These are phyloP conservation scores for Caenorhabditis zanzibari DNA, from an alignment of 2,888 invertebrate species.

Conservation along the genomic window DNA sequence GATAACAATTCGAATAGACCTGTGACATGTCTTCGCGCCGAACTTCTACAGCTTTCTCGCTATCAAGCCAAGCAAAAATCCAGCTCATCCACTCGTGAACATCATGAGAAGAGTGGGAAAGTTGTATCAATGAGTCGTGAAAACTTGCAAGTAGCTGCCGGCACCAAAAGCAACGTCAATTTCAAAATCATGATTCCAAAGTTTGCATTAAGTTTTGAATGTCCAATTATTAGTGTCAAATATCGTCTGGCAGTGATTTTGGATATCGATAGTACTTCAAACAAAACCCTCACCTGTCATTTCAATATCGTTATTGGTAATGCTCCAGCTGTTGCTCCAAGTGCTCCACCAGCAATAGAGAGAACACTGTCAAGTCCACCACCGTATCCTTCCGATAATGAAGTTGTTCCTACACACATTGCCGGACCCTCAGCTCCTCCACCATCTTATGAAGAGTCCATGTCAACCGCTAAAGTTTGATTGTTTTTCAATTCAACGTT, in stretches of 20 bases:
- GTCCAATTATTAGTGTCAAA: slow-evolving; percentile 57
- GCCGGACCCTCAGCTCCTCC: not conserved
- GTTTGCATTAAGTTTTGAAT: not conserved
- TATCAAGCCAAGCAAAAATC: not conserved
- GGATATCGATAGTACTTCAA: not conserved
- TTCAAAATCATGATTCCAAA: slow-evolving; percentile 11
- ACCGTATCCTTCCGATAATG: not conserved
- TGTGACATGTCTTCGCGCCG: slow-evolving; percentile 1
- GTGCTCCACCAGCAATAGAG: not conserved
- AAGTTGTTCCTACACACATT: not conserved
- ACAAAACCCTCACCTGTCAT: not conserved
- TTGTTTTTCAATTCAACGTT: too few relatives aligned
- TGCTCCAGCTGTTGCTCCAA: not conserved
- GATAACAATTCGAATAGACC: slow-evolving; percentile 23
- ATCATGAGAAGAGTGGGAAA: slow-evolving; percentile 5
- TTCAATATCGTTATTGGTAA: slow-evolving; percentile 11
- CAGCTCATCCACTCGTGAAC: not conserved
- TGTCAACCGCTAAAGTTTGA: not conserved
- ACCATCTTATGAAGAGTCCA: slow-evolving; percentile 1
- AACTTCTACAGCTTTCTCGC: slow-evolving; percentile 26
- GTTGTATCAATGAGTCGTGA: not conserved
- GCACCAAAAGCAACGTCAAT: too few relatives aligned
- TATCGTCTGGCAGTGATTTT: slow-evolving; percentile 4
- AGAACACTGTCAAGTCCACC: not conserved
- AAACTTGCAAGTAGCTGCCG: too few relatives aligned